These are phyloP conservation scores for Pogonophryne albipinna DNA, from an alignment of 2,797 vertebrate genomes.

Conservation along the genomic window DNA sequence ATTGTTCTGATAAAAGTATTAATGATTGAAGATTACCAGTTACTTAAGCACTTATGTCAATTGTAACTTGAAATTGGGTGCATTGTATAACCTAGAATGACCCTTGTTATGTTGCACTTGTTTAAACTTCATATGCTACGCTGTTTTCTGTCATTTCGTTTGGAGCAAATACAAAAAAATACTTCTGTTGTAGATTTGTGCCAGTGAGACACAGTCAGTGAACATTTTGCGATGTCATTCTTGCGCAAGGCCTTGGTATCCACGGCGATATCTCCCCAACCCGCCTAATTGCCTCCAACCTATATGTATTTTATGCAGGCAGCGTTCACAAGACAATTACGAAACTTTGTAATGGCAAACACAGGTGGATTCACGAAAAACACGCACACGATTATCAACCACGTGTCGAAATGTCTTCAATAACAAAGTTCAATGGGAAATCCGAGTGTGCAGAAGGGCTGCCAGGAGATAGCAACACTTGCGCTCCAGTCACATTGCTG, in stretches of 20 bases:
- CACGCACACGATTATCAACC: too few species aligned
- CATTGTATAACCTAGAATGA: background rate
- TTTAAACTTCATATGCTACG: background rate
- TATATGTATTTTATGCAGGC: too few species aligned
- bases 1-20: background rate
- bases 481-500: conserved; percentile 59
- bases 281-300: background rate
- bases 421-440: conserved; percentile 36
- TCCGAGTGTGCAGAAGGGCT: conserved; percentile 10
- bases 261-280: background rate
- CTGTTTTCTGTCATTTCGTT: too few species aligned
- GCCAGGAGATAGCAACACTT: conserved; percentile 44
- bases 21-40: background rate
- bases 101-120: background rate
- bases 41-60: background rate
- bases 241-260: background rate
- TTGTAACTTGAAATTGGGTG: background rate
- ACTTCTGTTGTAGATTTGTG: background rate
- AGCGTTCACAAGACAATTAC: background rate
- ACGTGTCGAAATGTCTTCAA: background rate
- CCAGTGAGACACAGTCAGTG: background rate
- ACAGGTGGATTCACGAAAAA: background rate
- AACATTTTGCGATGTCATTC: background rate
- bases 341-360: background rate
- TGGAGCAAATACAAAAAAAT: background rate